Evolutionary conservation across 1,140 invertebrate genomes (phyloP).

Genomic region (Oppia nitens): DNA sequence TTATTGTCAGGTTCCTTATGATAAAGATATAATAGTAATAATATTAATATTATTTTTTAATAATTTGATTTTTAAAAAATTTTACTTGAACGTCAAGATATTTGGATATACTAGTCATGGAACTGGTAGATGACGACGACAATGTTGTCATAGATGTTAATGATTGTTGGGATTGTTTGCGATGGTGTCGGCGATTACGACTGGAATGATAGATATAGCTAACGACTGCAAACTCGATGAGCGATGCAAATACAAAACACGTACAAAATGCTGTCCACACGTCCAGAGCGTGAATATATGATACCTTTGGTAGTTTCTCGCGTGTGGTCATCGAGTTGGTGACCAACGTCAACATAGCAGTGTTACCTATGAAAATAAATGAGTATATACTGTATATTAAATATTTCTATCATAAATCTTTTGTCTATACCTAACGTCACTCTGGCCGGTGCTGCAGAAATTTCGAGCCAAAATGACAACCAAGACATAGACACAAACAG

Average conservation of each 20-base stretch:
- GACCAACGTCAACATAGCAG: conserved; percentile 19
- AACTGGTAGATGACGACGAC: neutral
- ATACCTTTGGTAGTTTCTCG: conserved; percentile 8
- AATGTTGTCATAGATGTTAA: neutral
- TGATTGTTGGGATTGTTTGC: neutral
- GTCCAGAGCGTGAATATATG: conserved; percentile 17
- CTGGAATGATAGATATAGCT: conserved; percentile 2
- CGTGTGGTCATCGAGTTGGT: conserved; percentile 14
- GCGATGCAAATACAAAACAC: conserved; percentile 5
- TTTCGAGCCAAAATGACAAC: conserved; percentile 25
- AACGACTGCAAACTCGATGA: conserved; percentile 7
- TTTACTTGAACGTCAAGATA: neutral
- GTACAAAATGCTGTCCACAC: conserved; percentile 17
- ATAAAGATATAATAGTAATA: neutral
- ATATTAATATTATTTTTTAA: neutral
- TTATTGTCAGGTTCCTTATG: neutral
- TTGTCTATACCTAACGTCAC: conserved; percentile 29
- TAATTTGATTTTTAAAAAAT: neutral
- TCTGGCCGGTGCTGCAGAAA: conserved; percentile 24
- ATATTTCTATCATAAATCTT: no score
- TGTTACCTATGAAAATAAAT: neutral
- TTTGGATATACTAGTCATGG: neutral
- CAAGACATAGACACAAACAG: conserved; percentile 26
- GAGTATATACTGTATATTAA: neutral
- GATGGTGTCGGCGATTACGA: neutral